Percentiles rank a stretch among this genome's conserved stretches.
phyloP scores from a whole-genome alignment of 2,797 vertebrate genomes.

The Cyclopterus lumpus region DNA sequence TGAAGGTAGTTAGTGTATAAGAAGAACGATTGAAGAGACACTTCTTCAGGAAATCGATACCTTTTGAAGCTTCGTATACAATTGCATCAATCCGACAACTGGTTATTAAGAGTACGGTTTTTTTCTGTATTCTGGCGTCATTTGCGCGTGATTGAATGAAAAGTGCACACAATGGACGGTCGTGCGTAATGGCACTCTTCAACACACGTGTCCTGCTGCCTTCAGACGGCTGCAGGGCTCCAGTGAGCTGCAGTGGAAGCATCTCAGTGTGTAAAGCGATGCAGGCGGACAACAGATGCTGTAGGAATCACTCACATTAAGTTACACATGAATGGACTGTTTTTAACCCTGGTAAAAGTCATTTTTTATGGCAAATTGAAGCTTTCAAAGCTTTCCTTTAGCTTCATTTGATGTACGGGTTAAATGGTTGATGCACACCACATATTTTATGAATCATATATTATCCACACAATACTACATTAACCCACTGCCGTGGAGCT shows the following conservation, averaged over 20 bases:
- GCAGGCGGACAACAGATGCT: neutral
- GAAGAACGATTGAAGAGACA: neutral
- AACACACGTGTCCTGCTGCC: neutral
- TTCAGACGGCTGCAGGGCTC: neutral
- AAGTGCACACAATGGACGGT: neutral
- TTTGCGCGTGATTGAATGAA: neutral
- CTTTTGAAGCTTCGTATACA: neutral
- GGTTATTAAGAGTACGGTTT: neutral
- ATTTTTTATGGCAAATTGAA: neutral
- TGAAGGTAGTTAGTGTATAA: neutral
- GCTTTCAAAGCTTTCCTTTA: neutral
- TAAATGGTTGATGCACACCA: neutral
- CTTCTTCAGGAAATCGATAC: neutral
- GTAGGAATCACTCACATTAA: neutral
- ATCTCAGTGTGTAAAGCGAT: neutral
- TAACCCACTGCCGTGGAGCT: neutral
- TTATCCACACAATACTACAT: neutral
- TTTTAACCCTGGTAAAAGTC: neutral
- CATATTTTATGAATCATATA: neutral
- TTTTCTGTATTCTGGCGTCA: constrained; percentile 3
- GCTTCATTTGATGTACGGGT: neutral
- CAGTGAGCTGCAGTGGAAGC: constrained; percentile 1
- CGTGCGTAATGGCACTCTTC: neutral
- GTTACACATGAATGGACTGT: neutral
- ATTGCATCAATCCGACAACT: neutral